A percentile compares a stretch with the other conserved stretches of the same genome.
phyloP scores from a whole-genome alignment of 1,140 invertebrate genomes.

The Drosophila pectinifera region DNA sequence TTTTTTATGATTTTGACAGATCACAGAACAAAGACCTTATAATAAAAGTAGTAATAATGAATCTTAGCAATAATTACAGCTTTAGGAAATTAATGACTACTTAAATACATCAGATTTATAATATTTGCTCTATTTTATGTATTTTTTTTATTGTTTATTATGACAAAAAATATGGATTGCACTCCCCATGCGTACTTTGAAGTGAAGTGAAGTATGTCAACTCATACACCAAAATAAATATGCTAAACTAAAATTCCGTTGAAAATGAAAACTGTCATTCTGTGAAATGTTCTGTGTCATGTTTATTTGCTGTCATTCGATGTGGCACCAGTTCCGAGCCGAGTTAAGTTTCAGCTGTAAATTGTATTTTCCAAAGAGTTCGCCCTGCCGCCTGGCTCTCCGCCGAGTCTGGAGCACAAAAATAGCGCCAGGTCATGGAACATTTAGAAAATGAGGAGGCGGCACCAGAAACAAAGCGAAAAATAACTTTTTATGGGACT shows the following conservation, averaged over 20 bases:
- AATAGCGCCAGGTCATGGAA: conserved; percentile 77
- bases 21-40: no score
- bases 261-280: conserved; percentile 76
- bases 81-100: no score
- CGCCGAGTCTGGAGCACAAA: conserved; percentile 32
- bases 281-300: conserved; percentile 71
- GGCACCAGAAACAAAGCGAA: conserved; percentile 47
- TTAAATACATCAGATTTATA: not conserved
- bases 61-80: no score
- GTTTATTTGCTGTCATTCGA: conserved; percentile 62
- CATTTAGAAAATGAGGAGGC: conserved; percentile 73
- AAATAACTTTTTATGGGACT: conserved; percentile 66
- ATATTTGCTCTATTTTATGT: not conserved
- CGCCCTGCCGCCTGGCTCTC: conserved; percentile 2
- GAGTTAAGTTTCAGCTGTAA: conserved; percentile 51
- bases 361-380: conserved; percentile 69
- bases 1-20: no score
- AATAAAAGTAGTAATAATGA: no score
- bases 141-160: not conserved
- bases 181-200: not conserved
- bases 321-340: conserved; percentile 18
- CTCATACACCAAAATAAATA: conserved; percentile 3
- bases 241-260: conserved; percentile 43
- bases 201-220: not conserved
- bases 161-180: not conserved